phyloP scores from a whole-genome alignment of 2,797 vertebrate genomes.

The Danio jaintianensis region DNA sequence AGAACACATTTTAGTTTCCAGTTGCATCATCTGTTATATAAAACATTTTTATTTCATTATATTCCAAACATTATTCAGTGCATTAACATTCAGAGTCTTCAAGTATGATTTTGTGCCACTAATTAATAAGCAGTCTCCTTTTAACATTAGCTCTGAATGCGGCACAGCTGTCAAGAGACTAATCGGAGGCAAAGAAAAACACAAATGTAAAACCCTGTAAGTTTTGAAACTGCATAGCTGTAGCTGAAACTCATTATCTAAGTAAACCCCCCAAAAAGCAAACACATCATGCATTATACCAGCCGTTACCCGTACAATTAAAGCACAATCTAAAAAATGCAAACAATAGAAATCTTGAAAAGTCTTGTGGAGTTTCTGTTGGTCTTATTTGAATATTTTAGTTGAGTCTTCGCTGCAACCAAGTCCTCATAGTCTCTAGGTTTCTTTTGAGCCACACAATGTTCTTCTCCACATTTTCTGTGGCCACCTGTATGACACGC shows the following conservation, averaged over 20 bases:
- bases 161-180: conserved; percentile 13
- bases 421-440: conserved; percentile 73
- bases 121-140: neutral
- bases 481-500: conserved; percentile 72
- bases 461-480: conserved; percentile 80
- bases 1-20: neutral
- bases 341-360: conserved; percentile 5
- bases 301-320: neutral
- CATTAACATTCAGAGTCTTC: neutral
- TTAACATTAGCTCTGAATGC: neutral
- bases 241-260: neutral
- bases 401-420: conserved; percentile 68
- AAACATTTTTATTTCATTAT: neutral
- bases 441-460: conserved; percentile 80
- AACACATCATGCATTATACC: conserved; percentile 12
- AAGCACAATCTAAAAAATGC: neutral
- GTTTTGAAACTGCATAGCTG: neutral
- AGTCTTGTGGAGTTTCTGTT: neutral
- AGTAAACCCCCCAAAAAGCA: conserved; percentile 8
- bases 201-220: neutral
- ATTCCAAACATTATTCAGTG: neutral
- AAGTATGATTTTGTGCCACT: neutral
- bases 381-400: conserved; percentile 18
- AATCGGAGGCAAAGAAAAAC: conserved; percentile 7
- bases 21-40: neutral